Percentiles rank a stretch among this genome's conserved stretches.
These are phyloP conservation scores for Tauraco erythrolophus DNA, from an alignment of 2,113 vertebrate genomes.

Conservation along the genomic window DNA sequence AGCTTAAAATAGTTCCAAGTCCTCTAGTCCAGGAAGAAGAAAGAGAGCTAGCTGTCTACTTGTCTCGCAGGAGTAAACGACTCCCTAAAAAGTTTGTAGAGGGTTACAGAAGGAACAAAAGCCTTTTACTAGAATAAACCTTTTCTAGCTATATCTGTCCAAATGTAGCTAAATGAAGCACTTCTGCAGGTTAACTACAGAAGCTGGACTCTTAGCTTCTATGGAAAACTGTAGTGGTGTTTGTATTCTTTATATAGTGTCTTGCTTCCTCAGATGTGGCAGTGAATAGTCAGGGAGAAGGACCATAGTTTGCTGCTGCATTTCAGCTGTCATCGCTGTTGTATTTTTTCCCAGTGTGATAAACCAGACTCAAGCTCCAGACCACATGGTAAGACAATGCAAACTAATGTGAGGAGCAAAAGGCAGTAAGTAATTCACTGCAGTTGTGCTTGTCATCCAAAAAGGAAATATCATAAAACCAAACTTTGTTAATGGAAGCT, in stretches of 20 bases:
- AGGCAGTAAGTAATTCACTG: background rate
- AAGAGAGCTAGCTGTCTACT: background rate
- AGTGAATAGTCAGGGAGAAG: background rate
- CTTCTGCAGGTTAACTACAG: background rate
- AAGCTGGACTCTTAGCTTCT: background rate
- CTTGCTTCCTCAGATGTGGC: background rate
- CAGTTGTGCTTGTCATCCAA: background rate
- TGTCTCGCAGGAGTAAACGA: background rate
- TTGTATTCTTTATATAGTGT: background rate
- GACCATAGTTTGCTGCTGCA: background rate
- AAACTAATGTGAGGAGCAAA: background rate
- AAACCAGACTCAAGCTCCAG: background rate
- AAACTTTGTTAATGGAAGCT: background rate
- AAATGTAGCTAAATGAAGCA: background rate
- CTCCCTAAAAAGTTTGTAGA: background rate
- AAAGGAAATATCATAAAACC: background rate
- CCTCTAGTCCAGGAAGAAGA: background rate
- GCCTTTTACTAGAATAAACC: background rate
- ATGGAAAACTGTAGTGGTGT: background rate
- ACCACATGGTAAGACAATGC: background rate
- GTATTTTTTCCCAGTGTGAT: background rate
- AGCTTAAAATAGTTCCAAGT: background rate
- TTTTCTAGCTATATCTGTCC: background rate
- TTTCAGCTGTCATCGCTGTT: rapidly evolving
- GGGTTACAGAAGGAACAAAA: background rate